Base-by-base conservation (phyloP, 2,797 vertebrate genomes). In the Morus bassanus region DNA sequence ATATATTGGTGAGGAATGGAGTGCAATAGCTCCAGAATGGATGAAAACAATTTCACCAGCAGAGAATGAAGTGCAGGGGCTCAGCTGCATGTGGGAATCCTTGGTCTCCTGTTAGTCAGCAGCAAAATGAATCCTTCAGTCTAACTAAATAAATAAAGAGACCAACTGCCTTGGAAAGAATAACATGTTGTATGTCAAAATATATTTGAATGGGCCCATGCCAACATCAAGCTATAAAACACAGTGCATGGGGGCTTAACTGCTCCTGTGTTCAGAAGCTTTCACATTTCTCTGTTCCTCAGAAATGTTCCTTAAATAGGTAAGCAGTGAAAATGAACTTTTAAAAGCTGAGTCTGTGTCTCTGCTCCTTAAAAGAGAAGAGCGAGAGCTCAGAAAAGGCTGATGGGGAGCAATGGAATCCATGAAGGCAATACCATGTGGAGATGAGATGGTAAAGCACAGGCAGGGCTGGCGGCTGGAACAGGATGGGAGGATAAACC, bases 1-100 rank as follows among this genome's bases (percentile, higher is more conserved):
- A 91, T 83, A 75, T 83, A 83, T 87, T 88, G 91, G 89, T 84
- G 78, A 91, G 84, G 92, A 94, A 93, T 95, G 93, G 87, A 82
- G 81, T 56, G 93, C 85, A 76, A 59, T 89, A 85, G 86, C 91
- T 82, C 51, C 5, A 46, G 81, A 82, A 95, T 83, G 81, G 93
- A 94, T 94, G 92, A 89, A 94, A 95, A 87, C 95, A 95, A 87
- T 96, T 85, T 91, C 86, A 87, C 57, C 81, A 77, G 84, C 91
- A 5, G 17, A 88, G 83, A 25, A 76, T 60, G 86, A 91, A 94
- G 81, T 82, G 78, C 88, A 87, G 83, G 93, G 88, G 88, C 93
- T 93, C 92, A 96, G 93, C 93, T 95, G 93, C 6, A 19, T 24
- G 59, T 87, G 95, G 93, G 95, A 87, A 95, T 96, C 95, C 84